Percentiles rank a stretch among this genome's conserved stretches.
Evolutionary conservation across 1,140 invertebrate genomes (phyloP).

Genomic region (Temnothorax longispinosus): DNA sequence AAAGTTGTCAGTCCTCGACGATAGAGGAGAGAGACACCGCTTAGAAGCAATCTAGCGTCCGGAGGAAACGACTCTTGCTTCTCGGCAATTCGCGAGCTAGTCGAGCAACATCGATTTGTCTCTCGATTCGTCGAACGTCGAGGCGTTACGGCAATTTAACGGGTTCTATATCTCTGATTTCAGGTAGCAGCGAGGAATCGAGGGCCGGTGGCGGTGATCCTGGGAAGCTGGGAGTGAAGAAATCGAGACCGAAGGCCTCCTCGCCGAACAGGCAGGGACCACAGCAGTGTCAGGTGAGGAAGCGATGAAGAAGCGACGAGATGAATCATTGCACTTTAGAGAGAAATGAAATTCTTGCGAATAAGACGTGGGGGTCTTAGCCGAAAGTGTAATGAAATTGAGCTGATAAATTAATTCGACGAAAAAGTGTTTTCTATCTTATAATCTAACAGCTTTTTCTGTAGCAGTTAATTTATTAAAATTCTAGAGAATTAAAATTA

Average conservation of each 20-base stretch:
- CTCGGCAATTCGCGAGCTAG: constrained; percentile 15
- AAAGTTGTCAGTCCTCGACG: constrained; percentile 58
- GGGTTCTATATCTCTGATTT: constrained; percentile 69
- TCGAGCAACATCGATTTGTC: constrained; percentile 39
- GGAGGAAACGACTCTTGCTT: constrained; percentile 35
- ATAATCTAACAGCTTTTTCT: background rate
- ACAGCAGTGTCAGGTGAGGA: constrained; percentile 90
- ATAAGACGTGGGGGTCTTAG: background rate
- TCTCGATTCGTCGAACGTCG: constrained; percentile 29
- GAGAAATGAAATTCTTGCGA: background rate
- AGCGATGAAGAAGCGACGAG: background rate
- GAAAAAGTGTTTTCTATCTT: background rate
- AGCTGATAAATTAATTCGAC: constrained; percentile 3
- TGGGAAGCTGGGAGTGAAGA: constrained; percentile 87
- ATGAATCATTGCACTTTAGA: background rate
- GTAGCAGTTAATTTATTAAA: background rate
- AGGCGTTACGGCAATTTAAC: constrained; percentile 46
- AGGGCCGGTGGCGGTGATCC: constrained; percentile 82
- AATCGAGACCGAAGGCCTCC: constrained; percentile 90
- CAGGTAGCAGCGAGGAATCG: constrained; percentile 85
- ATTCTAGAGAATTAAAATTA: background rate
- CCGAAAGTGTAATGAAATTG: background rate
- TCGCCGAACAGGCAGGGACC: constrained; percentile 93
- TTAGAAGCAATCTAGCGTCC: constrained; percentile 28
- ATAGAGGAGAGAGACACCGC: background rate